Percentiles rank a stretch among this genome's conserved stretches.
Evolutionary conservation across 2,797 vertebrate species (phyloP).

Genomic region (Threskiornis aethiopicus): DNA sequence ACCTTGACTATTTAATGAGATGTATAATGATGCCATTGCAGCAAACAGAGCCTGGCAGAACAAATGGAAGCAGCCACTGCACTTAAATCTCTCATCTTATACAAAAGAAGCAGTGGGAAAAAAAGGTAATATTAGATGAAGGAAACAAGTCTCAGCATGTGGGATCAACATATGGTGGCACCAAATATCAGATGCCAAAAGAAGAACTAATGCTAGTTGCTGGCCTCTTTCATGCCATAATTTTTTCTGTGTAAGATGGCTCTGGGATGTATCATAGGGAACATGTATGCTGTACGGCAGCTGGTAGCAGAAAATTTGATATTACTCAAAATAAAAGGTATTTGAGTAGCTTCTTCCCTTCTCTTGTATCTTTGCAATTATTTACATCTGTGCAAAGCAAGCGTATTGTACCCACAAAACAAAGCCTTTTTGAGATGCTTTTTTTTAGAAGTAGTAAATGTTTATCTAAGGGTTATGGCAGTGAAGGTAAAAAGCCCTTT

Average conservation of each 20-base stretch:
- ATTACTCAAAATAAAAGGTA: not conserved
- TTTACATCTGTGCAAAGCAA: not conserved
- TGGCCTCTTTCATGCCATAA: not conserved
- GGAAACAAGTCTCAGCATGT: not conserved
- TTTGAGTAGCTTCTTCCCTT: not conserved
- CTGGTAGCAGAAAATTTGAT: not conserved
- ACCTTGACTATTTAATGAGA: slow-evolving; percentile 42
- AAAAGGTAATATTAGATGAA: not conserved
- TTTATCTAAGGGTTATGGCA: not conserved
- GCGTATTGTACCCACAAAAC: not conserved
- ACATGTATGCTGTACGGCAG: not conserved
- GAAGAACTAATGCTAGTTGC: not conserved
- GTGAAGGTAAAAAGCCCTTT: not conserved
- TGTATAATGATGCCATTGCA: not conserved
- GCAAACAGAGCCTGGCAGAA: not conserved
- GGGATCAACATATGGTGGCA: not conserved
- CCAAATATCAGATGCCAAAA: not conserved
- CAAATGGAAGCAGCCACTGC: not conserved
- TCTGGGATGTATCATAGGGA: not conserved
- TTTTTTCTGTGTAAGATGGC: not conserved
- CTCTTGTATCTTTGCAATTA: not conserved
- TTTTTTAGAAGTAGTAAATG: not conserved
- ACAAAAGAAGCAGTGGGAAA: not conserved
- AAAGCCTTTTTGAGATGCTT: not conserved
- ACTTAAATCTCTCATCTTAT: not conserved